Evolutionary conservation across 2,888 invertebrate species (phyloP).

Genomic region (Tenthredo distinguenda): DNA sequence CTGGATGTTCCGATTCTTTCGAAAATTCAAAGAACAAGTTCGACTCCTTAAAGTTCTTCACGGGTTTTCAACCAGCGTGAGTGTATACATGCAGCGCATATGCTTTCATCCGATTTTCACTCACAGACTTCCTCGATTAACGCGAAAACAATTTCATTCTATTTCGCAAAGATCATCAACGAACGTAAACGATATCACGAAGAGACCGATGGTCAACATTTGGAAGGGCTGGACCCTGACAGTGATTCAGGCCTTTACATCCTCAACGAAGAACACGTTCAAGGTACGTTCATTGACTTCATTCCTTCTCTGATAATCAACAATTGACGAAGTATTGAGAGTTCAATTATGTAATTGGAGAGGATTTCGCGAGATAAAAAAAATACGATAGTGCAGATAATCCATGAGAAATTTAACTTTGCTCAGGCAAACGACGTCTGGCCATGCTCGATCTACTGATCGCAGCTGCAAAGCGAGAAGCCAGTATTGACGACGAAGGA

Average conservation of each 20-base stretch:
- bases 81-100: neutral
- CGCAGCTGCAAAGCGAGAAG: constrained; percentile 61
- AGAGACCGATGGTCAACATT: constrained; percentile 57
- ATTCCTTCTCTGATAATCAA: neutral
- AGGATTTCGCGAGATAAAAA: neutral
- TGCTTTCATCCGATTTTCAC: neutral
- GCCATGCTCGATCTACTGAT: constrained; percentile 72
- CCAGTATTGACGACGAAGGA: constrained; percentile 65
- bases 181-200: constrained; percentile 67
- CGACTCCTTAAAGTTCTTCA: constrained; percentile 79
- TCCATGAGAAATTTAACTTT: neutral
- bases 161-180: constrained; percentile 57
- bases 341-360: neutral
- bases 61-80: constrained; percentile 79
- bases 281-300: neutral
- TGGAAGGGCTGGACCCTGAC: constrained; percentile 53
- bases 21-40: constrained; percentile 79
- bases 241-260: neutral
- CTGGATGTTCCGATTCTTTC: constrained; percentile 80
- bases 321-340: no score
- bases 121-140: neutral
- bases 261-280: neutral
- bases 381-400: neutral
- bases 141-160: constrained; percentile 58
- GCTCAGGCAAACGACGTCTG: constrained; percentile 57